Conservation (phyloP, 2,888 invertebrate genomes). For the Eupithecia centaureata region DNA sequence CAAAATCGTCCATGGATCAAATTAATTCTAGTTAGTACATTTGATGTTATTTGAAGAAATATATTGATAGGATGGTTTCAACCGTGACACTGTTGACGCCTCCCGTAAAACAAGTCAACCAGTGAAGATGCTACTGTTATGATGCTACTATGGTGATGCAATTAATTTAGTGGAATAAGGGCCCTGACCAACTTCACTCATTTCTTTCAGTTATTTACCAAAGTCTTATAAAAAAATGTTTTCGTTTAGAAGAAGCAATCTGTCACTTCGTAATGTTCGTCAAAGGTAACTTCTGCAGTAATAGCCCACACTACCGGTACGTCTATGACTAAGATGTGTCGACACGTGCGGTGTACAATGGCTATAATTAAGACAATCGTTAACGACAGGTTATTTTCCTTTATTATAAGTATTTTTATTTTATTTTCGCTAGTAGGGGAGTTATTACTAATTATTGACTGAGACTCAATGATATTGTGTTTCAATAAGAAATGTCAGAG, state of each 20-base stretch:
- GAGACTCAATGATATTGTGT: neutral
- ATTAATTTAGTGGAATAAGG: too few species aligned
- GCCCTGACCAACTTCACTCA: too few species aligned
- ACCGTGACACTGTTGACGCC: too few species aligned
- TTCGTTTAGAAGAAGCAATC: neutral
- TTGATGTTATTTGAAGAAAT: too few species aligned
- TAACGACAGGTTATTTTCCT: slow-evolving; percentile 12
- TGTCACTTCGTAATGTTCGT: neutral
- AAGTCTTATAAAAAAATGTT: neutral
- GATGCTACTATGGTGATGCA: too few species aligned
- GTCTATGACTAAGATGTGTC: slow-evolving; percentile 6
- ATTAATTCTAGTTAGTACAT: too few species aligned
- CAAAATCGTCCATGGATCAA: too few species aligned
- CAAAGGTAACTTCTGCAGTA: neutral
- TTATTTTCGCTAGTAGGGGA: neutral
- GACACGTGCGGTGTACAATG: slow-evolving; percentile 19
- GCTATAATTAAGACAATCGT: slow-evolving; percentile 22
- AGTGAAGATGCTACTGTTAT: too few species aligned
- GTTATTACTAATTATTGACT: neutral
- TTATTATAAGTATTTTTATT: neutral
- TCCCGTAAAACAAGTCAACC: too few species aligned
- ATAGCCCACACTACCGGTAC: neutral
- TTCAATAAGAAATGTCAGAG: neutral
- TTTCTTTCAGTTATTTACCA: neutral
- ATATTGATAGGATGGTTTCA: too few species aligned